Conservation (phyloP, 2,113 vertebrate species). For the Puffinus mauretanicus region DNA sequence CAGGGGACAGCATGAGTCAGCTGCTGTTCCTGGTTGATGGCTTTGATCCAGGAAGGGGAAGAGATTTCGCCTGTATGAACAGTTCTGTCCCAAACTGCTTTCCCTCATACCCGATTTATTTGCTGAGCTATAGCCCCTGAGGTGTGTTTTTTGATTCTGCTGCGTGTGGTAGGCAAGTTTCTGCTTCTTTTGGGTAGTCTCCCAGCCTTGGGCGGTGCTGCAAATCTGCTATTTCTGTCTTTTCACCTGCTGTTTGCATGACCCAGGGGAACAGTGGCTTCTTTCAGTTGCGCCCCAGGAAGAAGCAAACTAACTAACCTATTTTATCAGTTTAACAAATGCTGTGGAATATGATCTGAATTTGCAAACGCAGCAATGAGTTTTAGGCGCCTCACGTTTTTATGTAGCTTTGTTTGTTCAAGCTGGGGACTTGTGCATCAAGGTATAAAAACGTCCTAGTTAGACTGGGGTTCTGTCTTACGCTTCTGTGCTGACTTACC, state of each 20-base stretch:
- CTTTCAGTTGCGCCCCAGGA: neutral
- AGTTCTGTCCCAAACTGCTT: neutral
- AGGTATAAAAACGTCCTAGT: neutral
- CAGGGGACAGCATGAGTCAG: accelerated
- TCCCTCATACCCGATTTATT: neutral
- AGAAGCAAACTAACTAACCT: neutral
- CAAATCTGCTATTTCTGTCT: neutral
- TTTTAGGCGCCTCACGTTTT: neutral
- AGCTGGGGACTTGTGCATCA: neutral
- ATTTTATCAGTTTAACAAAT: neutral
- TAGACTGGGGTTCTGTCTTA: neutral
- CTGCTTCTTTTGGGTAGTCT: neutral
- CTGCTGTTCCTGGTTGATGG: neutral
- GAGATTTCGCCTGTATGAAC: neutral
- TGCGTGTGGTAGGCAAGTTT: neutral
- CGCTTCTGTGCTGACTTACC: neutral
- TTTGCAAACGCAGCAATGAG: neutral
- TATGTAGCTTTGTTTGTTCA: neutral
- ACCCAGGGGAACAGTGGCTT: neutral
- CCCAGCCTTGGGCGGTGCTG: neutral
- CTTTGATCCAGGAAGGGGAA: neutral
- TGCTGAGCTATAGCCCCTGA: neutral
- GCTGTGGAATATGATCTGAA: neutral
- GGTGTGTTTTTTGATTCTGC: accelerated
- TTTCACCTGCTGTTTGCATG: neutral